Base-by-base conservation (phyloP, 2,797 vertebrate species). In the Gallirallus australis region DNA sequence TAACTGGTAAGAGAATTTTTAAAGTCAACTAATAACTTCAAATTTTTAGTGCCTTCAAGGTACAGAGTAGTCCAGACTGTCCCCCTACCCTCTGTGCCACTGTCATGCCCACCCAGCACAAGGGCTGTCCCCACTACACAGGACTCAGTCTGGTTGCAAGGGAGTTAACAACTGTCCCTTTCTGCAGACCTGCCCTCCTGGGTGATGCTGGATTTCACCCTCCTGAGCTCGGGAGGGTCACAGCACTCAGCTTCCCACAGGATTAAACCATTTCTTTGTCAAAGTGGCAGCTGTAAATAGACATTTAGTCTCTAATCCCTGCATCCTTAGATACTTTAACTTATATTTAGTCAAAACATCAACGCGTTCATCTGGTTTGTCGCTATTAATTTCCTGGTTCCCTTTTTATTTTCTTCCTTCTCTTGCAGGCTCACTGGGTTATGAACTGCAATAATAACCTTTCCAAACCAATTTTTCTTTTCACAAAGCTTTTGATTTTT, bases 351-450 rank as follows among this genome's bases (percentile, higher is more conserved):
- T 20, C 39, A 83, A 89, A 92, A 86, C 37, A 45, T 27, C 33
- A 77, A 48, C 63, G 56, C 30, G 6, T 86, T 75, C 89, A 65
- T 89, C 81, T 85, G 75, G 91, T 96, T 91, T 94, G 90, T 83
- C 21, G 4, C 86, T 92, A 69, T 95, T 94, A 76, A 89, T 97
- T 95, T 94, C 92, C 71, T 54, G 20, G n/a, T 86, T 57, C 69
- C 16, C 35, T 69, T 82, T 86, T 86, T 89, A 78, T 92, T 92
- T 89, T 73, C 82, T 50, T 47, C 39, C 68, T 33, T 71, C 68
- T 91, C 73, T 87, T 76, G 31, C 86, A 95, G 77, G 92, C 91
- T 91, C 79, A 39, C 50, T 90, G 76, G 86, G 69, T 94, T 94
- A 94, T 39, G 61, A 96, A 95, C 90, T 91, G 82, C 28, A 86